Evolutionary conservation across 2,113 vertebrate genomes (phyloP), one percentile per base, ranked within the genome.

Genomic region (Pterocles gutturalis): DNA sequence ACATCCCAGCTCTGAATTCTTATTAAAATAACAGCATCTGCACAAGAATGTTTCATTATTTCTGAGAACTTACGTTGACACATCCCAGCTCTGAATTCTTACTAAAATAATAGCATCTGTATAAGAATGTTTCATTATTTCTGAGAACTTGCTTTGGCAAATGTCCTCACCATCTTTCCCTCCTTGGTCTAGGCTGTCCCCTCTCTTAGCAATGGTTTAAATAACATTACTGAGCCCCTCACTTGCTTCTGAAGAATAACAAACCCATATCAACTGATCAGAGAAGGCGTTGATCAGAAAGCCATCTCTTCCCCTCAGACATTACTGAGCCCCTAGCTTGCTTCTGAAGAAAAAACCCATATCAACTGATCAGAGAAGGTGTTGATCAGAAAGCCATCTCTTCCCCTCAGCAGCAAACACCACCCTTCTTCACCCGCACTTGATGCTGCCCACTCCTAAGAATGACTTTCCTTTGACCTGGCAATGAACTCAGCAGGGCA

Each of bases 191-290:
- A 76, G n/a, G 20, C 48, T 43, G 34, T 76, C 18, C 11, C 28
- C 0, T 2, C 38, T 33, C 24, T 20, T 20, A 20, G 9, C 13
- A 5, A 21, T 7, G 7, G 53, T 78, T 65, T 90, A 34, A 82
- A 41, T 58, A 6, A 2, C 22, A 16, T 21, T 14, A 28, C 8
- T 12, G 51, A 86, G 62, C 4, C 34, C 29, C 24, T 13, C 33
- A 11, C 8, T 22, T 45, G 29, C n/a, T 28, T 43, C 21, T 2
- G 3, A 64, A 71, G 38, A 41, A 41, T 13, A 58, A 2, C 0
- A 34, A 69, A 18, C 26, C 45, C 5, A 2, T 5, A 5, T 8
- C 0, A 0, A 55, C 16, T 31, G 26, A 4, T 18, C 18, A 28
- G 72, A 51, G 45, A 8, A 41, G 9, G 29, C 4, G 9, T 21